Evolutionary conservation across 2,113 vertebrate genomes (phyloP).

Genomic region (Pongo abelii): DNA sequence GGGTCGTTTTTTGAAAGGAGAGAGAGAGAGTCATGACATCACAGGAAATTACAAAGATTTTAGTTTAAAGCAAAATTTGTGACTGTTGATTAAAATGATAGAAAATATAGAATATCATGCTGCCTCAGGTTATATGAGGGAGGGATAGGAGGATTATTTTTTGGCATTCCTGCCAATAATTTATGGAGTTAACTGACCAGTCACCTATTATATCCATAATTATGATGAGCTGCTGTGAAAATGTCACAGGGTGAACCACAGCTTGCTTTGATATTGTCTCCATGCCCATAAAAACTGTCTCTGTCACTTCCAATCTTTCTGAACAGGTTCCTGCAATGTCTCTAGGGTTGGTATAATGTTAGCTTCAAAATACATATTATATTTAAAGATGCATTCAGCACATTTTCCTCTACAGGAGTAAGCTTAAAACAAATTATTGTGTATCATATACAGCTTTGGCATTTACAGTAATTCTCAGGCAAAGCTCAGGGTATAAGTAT

Average conservation of each 20-base stretch:
- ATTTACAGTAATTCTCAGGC: not conserved
- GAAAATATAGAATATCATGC: not conserved
- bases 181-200: slow-evolving; percentile 42
- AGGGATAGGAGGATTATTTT: not conserved
- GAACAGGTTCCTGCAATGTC: not conserved
- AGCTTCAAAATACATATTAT: not conserved
- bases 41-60: not conserved
- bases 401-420: not conserved
- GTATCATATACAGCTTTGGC: not conserved
- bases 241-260: slow-evolving; percentile 8
- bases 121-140: not conserved
- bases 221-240: not conserved
- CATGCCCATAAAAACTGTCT: not conserved
- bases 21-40: not conserved
- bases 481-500: not conserved
- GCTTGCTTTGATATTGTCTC: not conserved
- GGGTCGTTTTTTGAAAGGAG: not conserved
- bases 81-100: not conserved
- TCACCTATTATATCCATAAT: not conserved
- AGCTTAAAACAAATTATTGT: not conserved
- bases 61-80: slow-evolving; percentile 30
- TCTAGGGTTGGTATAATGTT: not conserved
- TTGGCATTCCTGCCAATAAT: slow-evolving; percentile 48
- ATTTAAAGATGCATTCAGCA: not conserved
- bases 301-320: slow-evolving; percentile 8